A percentile compares a stretch with the other conserved stretches of the same genome.
These are phyloP conservation scores for Peromyscus nudipes DNA, from an alignment of 2,797 vertebrate species.

Conservation along the genomic window DNA sequence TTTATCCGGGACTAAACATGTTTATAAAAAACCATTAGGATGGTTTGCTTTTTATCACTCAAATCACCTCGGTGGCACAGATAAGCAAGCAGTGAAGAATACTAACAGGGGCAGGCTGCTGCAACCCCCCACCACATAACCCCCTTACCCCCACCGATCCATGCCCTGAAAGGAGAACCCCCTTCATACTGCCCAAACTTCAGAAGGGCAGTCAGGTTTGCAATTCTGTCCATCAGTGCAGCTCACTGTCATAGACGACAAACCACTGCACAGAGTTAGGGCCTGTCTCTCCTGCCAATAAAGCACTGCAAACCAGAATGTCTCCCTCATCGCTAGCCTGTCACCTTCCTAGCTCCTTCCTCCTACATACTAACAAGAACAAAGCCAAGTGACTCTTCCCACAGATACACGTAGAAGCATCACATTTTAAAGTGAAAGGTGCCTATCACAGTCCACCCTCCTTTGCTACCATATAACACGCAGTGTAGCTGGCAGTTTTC, in stretches of 20 bases:
- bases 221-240: rapidly evolving
- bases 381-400: background rate
- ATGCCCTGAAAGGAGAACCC: background rate
- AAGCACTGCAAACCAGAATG: background rate
- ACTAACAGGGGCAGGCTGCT: no score
- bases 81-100: background rate
- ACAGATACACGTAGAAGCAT: background rate
- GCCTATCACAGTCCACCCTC: background rate
- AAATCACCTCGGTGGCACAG: no score
- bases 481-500: background rate
- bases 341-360: background rate
- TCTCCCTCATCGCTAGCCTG: background rate
- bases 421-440: background rate
- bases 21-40: slow-evolving; percentile 23
- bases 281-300: background rate
- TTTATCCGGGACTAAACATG: slow-evolving; percentile 10
- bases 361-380: background rate
- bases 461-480: background rate
- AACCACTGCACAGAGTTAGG: background rate
- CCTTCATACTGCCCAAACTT: background rate
- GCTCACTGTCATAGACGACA: background rate
- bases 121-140: background rate
- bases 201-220: background rate
- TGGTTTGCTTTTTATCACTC: background rate
- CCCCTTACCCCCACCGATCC: no score